A percentile compares a stretch with the other conserved stretches of the same genome.
Evolutionary conservation across 2,888 invertebrate species (phyloP).

Genomic region (Macrophya alboannulata): DNA sequence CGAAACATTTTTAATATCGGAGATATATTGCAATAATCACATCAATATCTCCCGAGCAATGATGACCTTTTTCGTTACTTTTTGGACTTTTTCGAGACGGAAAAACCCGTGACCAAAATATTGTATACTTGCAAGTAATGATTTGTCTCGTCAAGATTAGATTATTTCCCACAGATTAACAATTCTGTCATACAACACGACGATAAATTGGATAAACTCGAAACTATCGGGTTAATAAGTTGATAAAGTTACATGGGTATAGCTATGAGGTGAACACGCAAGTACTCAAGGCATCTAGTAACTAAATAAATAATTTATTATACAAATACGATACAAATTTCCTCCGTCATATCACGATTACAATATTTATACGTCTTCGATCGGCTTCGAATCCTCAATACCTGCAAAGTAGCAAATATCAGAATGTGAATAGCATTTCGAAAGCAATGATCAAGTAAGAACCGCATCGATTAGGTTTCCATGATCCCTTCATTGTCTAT

Average conservation of each 20-base stretch:
- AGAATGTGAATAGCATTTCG: neutral
- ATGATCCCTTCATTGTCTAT: neutral
- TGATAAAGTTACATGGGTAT: neutral
- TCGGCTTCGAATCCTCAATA: conserved; percentile 22
- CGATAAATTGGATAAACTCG: neutral
- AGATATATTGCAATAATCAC: neutral
- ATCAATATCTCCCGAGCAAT: too few species aligned
- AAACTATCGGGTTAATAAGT: neutral
- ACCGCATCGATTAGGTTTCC: neutral
- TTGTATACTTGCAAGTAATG: neutral
- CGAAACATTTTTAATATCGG: neutral
- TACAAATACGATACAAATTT: neutral
- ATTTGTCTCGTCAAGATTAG: neutral
- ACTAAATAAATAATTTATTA: neutral
- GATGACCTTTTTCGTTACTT: too few species aligned
- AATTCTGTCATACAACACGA: too few species aligned
- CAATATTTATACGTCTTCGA: conserved; percentile 17
- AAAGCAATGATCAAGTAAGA: neutral
- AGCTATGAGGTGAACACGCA: neutral
- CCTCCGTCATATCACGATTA: neutral
- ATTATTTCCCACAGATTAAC: neutral
- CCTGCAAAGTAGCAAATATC: neutral
- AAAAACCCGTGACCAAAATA: neutral
- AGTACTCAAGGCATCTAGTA: neutral
- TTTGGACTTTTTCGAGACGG: too few species aligned